Conservation (phyloP, 2,888 invertebrate genomes). For the Abscondita cerata region DNA sequence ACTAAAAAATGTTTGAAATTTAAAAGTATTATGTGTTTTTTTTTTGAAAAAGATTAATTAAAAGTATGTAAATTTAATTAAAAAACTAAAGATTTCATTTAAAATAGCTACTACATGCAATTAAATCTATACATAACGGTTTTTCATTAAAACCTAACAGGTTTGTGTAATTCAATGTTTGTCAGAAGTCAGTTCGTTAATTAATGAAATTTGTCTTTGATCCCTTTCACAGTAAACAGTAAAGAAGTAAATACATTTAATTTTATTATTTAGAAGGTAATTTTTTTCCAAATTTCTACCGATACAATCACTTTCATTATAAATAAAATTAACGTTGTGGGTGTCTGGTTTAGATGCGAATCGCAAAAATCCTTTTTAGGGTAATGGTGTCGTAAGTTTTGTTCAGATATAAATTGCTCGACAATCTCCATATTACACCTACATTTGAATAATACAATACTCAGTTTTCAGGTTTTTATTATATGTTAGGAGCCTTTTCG, state of each 20-base stretch:
- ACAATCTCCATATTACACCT: not conserved
- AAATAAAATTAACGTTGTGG: too few species aligned
- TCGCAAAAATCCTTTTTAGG: not conserved
- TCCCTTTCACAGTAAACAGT: not conserved
- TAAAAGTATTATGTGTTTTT: too few species aligned
- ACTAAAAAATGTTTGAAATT: too few species aligned
- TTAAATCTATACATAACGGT: conserved; percentile 1
- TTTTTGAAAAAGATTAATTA: conserved; percentile 8
- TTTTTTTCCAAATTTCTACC: too few species aligned
- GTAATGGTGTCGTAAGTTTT: not conserved
- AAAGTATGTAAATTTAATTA: not conserved
- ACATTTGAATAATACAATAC: conserved; percentile 7
- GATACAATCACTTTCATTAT: too few species aligned
- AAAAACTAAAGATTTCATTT: not conserved
- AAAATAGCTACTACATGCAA: not conserved
- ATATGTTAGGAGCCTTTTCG: not conserved
- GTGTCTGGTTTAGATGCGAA: not conserved
- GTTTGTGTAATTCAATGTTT: conserved; percentile 5
- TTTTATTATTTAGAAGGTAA: not conserved
- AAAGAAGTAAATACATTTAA: not conserved
- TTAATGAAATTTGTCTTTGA: conserved; percentile 5
- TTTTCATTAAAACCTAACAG: conserved; percentile 1
- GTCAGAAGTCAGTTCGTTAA: conserved; percentile 6
- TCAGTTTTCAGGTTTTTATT: conserved; percentile 4
- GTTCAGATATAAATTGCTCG: not conserved